Base-by-base conservation (phyloP, 2,888 invertebrate species). In the Adineta ricciae region DNA sequence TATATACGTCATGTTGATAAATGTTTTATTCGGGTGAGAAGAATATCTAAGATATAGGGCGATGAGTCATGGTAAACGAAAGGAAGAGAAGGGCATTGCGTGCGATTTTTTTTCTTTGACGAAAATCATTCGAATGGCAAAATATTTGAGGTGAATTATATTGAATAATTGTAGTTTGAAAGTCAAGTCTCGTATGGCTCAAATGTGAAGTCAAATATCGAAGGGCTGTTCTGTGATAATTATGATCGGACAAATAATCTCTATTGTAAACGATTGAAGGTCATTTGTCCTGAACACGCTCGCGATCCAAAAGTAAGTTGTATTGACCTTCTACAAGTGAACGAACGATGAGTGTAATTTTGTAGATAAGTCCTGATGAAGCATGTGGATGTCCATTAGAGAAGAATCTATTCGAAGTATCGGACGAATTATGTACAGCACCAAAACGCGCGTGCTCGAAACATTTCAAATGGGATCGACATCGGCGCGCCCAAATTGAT, bases 1-100 rank as follows among this genome's bases (percentile, higher is more conserved):
- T 97, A 96, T 0, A 93, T 97, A 36, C 95, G 95, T 88, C 98
- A 98, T 89, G 96, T 98, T 96, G 97, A 97, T 91, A 96, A 96
- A 90, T 98, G 97, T 90, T 98, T 96, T 91, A 94, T 95, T 87
- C 97, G 97, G 91, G 93, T 93, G 89, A 87, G 32, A 4, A 54
- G 46, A 50, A 50, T 50, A 50, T 50, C 50, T 9, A 19, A 50
- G 19, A 50, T 19, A 50, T 50, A 50, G 11, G 19, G 19, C 19
- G 19, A 16, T 50, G 27, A 64, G 11, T 56, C n/a, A n/a, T n/a
- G n/a, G n/a, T n/a, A n/a, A n/a, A n/a, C n/a, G n/a, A n/a, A n/a
- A n/a, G n/a, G n/a, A n/a, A n/a, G n/a, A n/a, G n/a, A n/a, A n/a
- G n/a, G n/a, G n/a, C n/a, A n/a, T n/a, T n/a, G n/a, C n/a, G n/a